Evolutionary conservation across 1,140 invertebrate species (phyloP).

Genomic region (Pinna nobilis): DNA sequence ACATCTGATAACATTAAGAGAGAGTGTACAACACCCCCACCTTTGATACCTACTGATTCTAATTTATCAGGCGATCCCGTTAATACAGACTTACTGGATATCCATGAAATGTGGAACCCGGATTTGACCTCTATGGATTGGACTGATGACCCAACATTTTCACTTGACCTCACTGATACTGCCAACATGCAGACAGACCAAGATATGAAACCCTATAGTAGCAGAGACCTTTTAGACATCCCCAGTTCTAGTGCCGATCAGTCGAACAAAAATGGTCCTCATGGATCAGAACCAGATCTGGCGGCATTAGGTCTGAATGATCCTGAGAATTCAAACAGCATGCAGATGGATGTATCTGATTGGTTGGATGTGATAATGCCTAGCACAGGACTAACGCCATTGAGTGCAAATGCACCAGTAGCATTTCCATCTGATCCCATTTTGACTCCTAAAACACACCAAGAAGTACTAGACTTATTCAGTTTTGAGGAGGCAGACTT

Average conservation of each 20-base stretch:
- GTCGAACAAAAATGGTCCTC: conserved; percentile 36
- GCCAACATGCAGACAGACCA: conserved; percentile 38
- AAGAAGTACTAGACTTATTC: conserved; percentile 83
- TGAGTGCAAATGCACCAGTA: conserved; percentile 65
- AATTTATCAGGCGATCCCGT: background rate
- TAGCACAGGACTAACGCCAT: conserved; percentile 65
- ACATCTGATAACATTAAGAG: conserved; percentile 4
- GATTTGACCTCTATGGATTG: conserved; percentile 70
- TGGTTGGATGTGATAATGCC: conserved; percentile 84
- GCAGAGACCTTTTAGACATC: conserved; percentile 31
- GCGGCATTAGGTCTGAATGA: conserved; percentile 61
- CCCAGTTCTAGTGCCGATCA: conserved; percentile 27
- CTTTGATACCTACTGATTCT: conserved; percentile 28
- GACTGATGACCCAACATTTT: conserved; percentile 60
- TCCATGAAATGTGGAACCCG: conserved; percentile 63
- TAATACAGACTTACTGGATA: conserved; percentile 59
- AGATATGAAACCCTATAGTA: conserved; percentile 32
- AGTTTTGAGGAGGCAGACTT: conserved; percentile 83
- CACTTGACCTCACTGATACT: conserved; percentile 59
- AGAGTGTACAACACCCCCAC: conserved; percentile 27
- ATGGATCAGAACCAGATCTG: conserved; percentile 51
- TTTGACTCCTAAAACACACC: conserved; percentile 78
- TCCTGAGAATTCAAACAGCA: conserved; percentile 31
- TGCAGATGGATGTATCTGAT: conserved; percentile 80
- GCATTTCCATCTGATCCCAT: conserved; percentile 78